A percentile compares a stretch with the other conserved stretches of the same genome.
Evolutionary conservation across 2,113 vertebrate genomes (phyloP).

Genomic region (Prionailurus viverrinus): DNA sequence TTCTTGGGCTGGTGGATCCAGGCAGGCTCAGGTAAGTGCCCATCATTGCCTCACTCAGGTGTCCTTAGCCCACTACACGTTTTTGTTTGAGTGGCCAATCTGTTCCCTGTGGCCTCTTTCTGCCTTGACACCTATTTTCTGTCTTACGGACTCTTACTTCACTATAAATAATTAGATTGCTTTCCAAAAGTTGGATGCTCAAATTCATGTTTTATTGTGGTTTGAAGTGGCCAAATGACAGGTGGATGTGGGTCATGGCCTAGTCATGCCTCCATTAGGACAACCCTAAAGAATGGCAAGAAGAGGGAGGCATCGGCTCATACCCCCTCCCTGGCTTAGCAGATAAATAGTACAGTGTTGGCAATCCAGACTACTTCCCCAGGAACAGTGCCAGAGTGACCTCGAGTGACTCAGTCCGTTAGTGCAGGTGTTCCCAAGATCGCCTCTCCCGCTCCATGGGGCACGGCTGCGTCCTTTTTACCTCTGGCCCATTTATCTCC

Average conservation of each 20-base stretch:
- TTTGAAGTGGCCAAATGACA: neutral
- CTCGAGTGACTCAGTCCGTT: neutral
- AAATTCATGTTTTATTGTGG: slow-evolving; percentile 17
- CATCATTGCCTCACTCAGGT: neutral
- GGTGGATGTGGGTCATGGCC: neutral
- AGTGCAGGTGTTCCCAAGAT: neutral
- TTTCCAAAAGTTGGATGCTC: slow-evolving; percentile 26
- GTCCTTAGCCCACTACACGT: neutral
- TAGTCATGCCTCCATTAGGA: neutral
- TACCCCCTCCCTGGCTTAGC: neutral
- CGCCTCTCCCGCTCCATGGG: neutral
- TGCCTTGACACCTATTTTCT: slow-evolving; percentile 14
- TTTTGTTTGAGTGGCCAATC: neutral
- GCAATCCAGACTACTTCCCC: neutral
- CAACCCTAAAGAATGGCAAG: neutral
- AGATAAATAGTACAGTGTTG: neutral
- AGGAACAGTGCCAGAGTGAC: neutral
- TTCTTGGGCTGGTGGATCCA: neutral
- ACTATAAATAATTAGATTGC: neutral
- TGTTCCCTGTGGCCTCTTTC: neutral
- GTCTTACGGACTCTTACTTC: neutral
- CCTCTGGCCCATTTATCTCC: neutral
- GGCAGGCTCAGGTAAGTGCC: neutral
- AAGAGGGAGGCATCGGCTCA: neutral
- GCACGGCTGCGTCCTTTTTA: neutral